Evolutionary conservation across 1,140 invertebrate genomes (phyloP).

Genomic region (Diprion similis): DNA sequence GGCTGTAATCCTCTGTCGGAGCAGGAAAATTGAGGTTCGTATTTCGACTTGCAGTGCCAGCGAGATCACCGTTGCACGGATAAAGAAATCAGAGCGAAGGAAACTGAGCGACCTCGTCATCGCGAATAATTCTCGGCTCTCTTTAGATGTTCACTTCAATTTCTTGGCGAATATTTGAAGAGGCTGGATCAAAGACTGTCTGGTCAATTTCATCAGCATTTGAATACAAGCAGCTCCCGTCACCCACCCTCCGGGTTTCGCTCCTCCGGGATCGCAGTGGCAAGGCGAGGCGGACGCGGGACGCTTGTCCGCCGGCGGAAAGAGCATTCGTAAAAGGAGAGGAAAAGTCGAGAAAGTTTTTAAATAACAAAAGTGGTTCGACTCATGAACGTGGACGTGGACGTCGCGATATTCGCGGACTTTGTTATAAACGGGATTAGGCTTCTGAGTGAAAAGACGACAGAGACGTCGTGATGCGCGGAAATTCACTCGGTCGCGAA

Average conservation of each 20-base stretch:
- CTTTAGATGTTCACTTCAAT: constrained; percentile 63
- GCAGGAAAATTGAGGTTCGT: too few relatives aligned
- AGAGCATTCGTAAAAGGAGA: constrained; percentile 28
- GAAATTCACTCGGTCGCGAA: too few relatives aligned
- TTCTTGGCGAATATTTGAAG: constrained; percentile 61
- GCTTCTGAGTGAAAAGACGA: too few relatives aligned
- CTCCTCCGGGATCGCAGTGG: neutral
- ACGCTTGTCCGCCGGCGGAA: constrained; percentile 21
- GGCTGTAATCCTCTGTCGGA: neutral
- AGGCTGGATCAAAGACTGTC: constrained; percentile 61
- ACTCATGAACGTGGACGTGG: neutral
- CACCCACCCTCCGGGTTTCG: constrained; percentile 20
- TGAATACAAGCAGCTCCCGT: constrained; percentile 50
- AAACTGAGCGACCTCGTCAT: neutral
- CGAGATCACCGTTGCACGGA: too few relatives aligned
- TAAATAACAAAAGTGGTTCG: constrained; percentile 41
- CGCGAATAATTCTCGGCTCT: constrained; percentile 52
- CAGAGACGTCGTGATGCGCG: too few relatives aligned
- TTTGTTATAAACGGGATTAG: too few relatives aligned
- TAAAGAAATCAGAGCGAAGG: too few relatives aligned
- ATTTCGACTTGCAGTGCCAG: too few relatives aligned
- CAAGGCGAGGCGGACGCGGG: constrained; percentile 4
- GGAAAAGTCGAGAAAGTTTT: constrained; percentile 21
- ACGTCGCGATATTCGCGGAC: too few relatives aligned
- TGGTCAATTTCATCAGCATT: constrained; percentile 65